A percentile compares a stretch with the other conserved stretches of the same genome.
Evolutionary conservation across 2,113 vertebrate species (phyloP).

Genomic region (Centrocercus urophasianus): DNA sequence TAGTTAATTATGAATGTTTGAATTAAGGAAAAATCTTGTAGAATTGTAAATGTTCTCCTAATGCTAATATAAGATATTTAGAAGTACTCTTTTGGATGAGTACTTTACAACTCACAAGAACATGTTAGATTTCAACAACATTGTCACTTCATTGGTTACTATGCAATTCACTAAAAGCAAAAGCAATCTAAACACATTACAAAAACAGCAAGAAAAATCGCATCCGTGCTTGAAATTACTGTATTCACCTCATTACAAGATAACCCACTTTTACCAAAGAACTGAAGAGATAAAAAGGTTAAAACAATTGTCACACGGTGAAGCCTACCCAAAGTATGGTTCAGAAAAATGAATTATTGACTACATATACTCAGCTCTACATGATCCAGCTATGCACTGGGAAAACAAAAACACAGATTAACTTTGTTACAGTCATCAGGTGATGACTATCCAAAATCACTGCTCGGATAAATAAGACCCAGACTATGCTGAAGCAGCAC

Average conservation of each 20-base stretch:
- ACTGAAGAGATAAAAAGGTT: neutral
- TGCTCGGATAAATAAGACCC: neutral
- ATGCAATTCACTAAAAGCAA: neutral
- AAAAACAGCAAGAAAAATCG: neutral
- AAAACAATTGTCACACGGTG: neutral
- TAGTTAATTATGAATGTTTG: neutral
- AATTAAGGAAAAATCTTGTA: neutral
- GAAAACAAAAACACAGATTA: neutral
- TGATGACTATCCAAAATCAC: neutral
- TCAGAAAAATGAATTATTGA: neutral
- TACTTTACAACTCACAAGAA: neutral
- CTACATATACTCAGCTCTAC: neutral
- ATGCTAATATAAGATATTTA: neutral
- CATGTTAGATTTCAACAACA: neutral
- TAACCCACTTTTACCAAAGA: neutral
- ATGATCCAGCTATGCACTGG: neutral
- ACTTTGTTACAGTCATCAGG: neutral
- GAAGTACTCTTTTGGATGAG: neutral
- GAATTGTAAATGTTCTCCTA: neutral
- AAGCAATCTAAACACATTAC: neutral
- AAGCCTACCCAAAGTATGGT: neutral
- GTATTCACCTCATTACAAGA: neutral
- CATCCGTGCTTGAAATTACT: neutral
- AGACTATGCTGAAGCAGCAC: accelerated
- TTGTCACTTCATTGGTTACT: neutral